These are phyloP conservation scores for Hylaea fasciaria DNA, from an alignment of 2,888 invertebrate genomes.

Conservation along the genomic window DNA sequence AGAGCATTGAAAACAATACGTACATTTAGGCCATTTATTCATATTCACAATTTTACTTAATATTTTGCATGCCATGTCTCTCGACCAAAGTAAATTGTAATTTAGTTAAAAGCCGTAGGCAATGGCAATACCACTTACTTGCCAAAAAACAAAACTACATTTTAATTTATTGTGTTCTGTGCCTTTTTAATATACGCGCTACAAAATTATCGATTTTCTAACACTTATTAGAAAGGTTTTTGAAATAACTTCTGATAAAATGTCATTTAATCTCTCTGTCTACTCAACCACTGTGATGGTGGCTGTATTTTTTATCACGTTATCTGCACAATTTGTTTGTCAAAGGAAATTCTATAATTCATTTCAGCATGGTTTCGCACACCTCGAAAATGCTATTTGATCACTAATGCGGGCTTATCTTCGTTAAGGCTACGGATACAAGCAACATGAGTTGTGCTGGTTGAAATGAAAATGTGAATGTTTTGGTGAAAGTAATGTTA, in stretches of 20 bases:
- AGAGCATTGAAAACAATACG: background rate
- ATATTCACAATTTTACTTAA: constrained; percentile 4
- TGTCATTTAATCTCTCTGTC: too few relatives aligned
- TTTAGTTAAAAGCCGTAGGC: constrained; percentile 23
- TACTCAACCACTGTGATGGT: too few relatives aligned
- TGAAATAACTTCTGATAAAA: too few relatives aligned
- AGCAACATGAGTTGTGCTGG: too few relatives aligned
- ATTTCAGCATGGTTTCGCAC: constrained; percentile 1
- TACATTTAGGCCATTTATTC: background rate
- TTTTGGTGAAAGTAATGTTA: constrained; percentile 1
- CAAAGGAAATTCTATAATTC: constrained; percentile 7
- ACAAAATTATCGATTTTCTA: too few relatives aligned
- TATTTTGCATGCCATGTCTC: constrained; percentile 16
- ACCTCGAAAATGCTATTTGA: background rate
- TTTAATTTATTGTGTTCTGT: too few relatives aligned
- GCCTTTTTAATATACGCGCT: too few relatives aligned
- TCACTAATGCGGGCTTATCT: constrained; percentile 1
- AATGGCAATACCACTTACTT: constrained; percentile 9
- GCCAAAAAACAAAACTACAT: background rate
- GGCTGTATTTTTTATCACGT: too few relatives aligned
- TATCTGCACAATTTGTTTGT: background rate
- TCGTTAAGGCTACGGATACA: background rate
- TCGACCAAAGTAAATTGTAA: constrained; percentile 14
- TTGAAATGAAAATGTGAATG: constrained; percentile 1
- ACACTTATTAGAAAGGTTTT: too few relatives aligned